phyloP scores from a whole-genome alignment of 2,888 invertebrate species.

The Galerucella calmariensis region DNA sequence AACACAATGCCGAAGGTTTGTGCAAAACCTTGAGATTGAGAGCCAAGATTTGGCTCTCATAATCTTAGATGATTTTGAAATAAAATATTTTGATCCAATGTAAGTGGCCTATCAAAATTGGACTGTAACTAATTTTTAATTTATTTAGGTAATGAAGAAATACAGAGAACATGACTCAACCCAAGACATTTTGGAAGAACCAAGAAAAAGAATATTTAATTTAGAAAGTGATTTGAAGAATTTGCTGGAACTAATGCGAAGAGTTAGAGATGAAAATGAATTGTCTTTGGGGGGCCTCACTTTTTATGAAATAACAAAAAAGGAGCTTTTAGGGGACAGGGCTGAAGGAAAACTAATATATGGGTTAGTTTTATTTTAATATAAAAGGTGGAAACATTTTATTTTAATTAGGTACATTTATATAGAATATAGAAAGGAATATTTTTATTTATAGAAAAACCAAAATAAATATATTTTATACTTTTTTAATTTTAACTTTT shows the following conservation, averaged over 20 bases:
- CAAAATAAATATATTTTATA: background rate
- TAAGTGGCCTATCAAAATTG: slow-evolving; percentile 8
- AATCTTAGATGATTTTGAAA: background rate
- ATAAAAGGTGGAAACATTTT: background rate
- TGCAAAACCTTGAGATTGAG: too few species aligned
- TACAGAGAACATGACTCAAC: slow-evolving; percentile 58
- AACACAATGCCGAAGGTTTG: too few species aligned
- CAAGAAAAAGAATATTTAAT: slow-evolving; percentile 58
- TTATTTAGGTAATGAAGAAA: slow-evolving; percentile 60
- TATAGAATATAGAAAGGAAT: too few species aligned
- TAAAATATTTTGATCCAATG: slow-evolving; percentile 35
- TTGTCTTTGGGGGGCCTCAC: slow-evolving; percentile 63
- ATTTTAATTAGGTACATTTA: too few species aligned
- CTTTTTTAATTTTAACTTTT: slow-evolving; percentile 13
- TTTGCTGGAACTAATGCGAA: slow-evolving; percentile 65
- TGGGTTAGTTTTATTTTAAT: slow-evolving; percentile 17
- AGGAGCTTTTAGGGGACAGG: slow-evolving; percentile 59
- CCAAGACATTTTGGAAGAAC: slow-evolving; percentile 56
- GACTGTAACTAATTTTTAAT: background rate
- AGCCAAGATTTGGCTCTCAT: too few species aligned
- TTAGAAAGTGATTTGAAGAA: slow-evolving; percentile 62
- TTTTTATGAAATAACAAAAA: slow-evolving; percentile 64
- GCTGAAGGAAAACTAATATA: slow-evolving; percentile 17
- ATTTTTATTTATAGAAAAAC: background rate
- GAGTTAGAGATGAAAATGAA: slow-evolving; percentile 59